A percentile compares a stretch with the other conserved stretches of the same genome.
Evolutionary conservation across 2,888 invertebrate species (phyloP).

Genomic region (Alviniconcha strummeri): DNA sequence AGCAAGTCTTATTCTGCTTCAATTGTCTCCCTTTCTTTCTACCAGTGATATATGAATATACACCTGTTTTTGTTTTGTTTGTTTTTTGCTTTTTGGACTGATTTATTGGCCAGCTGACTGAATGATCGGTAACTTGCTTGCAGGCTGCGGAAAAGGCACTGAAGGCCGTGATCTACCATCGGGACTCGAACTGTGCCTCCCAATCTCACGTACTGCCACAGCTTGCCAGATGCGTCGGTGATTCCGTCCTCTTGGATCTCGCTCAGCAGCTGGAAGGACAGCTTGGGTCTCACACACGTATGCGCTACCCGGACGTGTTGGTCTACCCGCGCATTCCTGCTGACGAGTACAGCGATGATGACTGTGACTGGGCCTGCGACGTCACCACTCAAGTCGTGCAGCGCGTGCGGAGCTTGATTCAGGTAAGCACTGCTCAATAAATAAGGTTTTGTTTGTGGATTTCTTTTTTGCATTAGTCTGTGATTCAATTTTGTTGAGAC

Average conservation of each 20-base stretch:
- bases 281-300: conserved; percentile 32
- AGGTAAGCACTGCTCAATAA: no score
- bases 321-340: conserved; percentile 35
- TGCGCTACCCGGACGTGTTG: conserved; percentile 40
- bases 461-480: no score
- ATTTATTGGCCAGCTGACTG: no score
- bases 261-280: conserved; percentile 26
- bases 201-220: conserved; percentile 30
- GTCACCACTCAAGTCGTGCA: conserved; percentile 13
- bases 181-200: conserved; percentile 20
- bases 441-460: no score
- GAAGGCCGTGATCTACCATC: conserved; percentile 39
- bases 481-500: no score
- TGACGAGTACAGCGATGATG: conserved; percentile 33
- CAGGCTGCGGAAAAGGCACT: conserved; percentile 50
- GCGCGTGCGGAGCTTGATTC: not conserved
- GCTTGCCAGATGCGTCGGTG: conserved; percentile 5
- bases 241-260: conserved; percentile 14
- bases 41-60: no score
- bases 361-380: conserved; percentile 26
- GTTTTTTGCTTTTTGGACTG: no score
- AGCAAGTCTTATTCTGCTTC: no score
- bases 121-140: no score
- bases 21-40: no score
- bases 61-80: no score